These are phyloP conservation scores for Drosophila monieri DNA, from an alignment of 2,888 invertebrate genomes.

Conservation along the genomic window DNA sequence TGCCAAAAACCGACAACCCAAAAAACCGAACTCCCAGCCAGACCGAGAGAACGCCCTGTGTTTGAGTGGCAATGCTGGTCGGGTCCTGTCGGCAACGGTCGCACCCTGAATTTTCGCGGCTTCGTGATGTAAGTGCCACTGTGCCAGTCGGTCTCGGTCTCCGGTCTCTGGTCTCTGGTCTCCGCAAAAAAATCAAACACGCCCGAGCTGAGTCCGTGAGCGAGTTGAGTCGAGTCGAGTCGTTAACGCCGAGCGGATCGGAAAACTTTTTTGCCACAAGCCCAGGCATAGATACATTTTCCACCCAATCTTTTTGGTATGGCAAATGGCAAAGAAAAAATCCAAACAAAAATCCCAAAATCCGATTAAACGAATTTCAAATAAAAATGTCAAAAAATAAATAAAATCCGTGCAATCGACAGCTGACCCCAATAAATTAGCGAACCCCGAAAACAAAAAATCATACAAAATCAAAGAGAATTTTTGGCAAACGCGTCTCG, in stretches of 20 bases:
- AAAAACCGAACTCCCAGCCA: slow-evolving; percentile 9
- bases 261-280: slow-evolving; percentile 62
- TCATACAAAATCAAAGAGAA: background rate
- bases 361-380: slow-evolving; percentile 1
- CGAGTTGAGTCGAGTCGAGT: slow-evolving; percentile 75
- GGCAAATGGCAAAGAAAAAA: slow-evolving; percentile 17
- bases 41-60: slow-evolving; percentile 17
- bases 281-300: slow-evolving; percentile 75
- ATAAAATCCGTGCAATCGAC: slow-evolving; percentile 1
- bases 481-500: slow-evolving; percentile 2
- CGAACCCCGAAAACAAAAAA: background rate
- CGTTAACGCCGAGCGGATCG: slow-evolving; percentile 71
- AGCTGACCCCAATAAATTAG: slow-evolving; percentile 18
- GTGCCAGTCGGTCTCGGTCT: slow-evolving; percentile 79
- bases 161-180: slow-evolving; percentile 22
- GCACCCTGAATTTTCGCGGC: slow-evolving; percentile 81
- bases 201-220: slow-evolving; percentile 68
- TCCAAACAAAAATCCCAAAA: slow-evolving; percentile 18
- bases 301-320: slow-evolving; percentile 55
- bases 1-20: slow-evolving; percentile 4
- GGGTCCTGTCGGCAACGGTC: slow-evolving; percentile 43
- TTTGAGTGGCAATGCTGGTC: slow-evolving; percentile 13
- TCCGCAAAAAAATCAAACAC: slow-evolving; percentile 72
- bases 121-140: slow-evolving; percentile 82
- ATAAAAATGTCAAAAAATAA: slow-evolving; percentile 9